Percentiles rank a stretch among this genome's conserved stretches.
These are phyloP conservation scores for Andrena cerasifolii DNA, from an alignment of 1,140 invertebrate species.

Conservation along the genomic window DNA sequence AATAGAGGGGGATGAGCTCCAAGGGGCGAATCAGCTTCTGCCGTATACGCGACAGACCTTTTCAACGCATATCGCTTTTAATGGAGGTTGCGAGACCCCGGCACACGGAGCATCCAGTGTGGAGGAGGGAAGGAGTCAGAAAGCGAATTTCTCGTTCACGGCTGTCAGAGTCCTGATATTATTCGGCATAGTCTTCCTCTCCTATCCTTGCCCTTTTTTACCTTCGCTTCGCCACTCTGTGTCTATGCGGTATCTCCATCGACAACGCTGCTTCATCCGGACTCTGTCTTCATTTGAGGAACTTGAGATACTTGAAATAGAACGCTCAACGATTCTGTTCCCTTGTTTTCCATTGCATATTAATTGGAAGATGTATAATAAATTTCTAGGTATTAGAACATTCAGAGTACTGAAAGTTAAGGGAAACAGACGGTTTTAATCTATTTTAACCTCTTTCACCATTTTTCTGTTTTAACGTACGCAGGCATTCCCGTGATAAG, in stretches of 20 bases:
- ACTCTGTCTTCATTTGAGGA: no score
- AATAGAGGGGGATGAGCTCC: conserved; percentile 3
- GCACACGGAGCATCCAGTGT: conserved; percentile 36
- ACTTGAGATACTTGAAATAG: no score
- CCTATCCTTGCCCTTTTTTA: not conserved
- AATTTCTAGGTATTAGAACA: no score
- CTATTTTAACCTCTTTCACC: no score
- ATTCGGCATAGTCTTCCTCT: conserved; percentile 21
- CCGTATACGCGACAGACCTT: conserved; percentile 54
- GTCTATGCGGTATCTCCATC: not conserved
- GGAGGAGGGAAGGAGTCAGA: conserved; percentile 20
- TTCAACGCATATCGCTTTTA: conserved; percentile 64
- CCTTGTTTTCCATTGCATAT: no score
- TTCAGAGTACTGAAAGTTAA: no score
- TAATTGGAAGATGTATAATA: no score
- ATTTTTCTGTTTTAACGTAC: not conserved
- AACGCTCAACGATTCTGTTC: no score
- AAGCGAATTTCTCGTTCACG: conserved; percentile 54
- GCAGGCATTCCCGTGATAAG: not conserved
- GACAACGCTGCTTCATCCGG: no score
- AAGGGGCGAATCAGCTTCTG: conserved; percentile 55
- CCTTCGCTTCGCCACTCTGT: conserved; percentile 24
- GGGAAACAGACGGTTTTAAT: no score
- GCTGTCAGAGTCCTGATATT: conserved; percentile 41
- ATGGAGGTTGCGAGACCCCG: conserved; percentile 56